Base-by-base conservation (phyloP, 1,140 invertebrate genomes). In the Augochlora pura region DNA sequence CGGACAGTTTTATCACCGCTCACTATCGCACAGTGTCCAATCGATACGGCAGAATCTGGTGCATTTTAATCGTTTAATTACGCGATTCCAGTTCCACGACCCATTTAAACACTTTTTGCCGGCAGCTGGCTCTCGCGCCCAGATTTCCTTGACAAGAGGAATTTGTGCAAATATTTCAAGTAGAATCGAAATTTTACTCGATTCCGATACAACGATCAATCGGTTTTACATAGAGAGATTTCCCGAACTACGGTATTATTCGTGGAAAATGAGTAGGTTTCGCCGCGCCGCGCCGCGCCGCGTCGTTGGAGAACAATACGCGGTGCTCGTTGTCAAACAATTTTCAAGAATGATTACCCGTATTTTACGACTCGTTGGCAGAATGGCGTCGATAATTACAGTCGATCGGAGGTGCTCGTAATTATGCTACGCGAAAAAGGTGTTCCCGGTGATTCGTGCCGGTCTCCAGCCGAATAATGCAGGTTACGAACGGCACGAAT, bases 61-160 rank as follows among this genome's bases (percentile, higher is more conserved):
- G 32, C 57, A 71, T 71, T 42, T 77, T 77, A 70, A 70, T 10
- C 21, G 57, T 69, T 71, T 63, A 42, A 71, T 71, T 77, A 16
- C 8, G 42, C 7, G 25, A 62, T 18, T 27, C 54, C 54, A 57
- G 25, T 59, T 59, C 57, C 57, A 12, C 57, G 57, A 59, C 23
- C 57, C 3, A 59, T 59, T 59, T 25, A 12, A 25, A 25, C 23
- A 12, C 6, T 10, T 25, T 59, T 23, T 59, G 2, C 12, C 12
- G 3, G 3, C 42, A 0, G 10, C 2, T 2, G 42, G 14, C 42
- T 46, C 10, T 10, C 42, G 10, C 42, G 42, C 12, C 10, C 42
- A 46, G 42, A 46, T 46, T 46, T 46, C 42, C 42, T 46, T 46
- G 42, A 46, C 9, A n/a, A 12, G 42, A 46, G 42, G 42, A 46